Percentiles rank a stretch among this genome's conserved stretches.
These are phyloP conservation scores for Megaceryle alcyon DNA, from an alignment of 2,797 vertebrate genomes.

Conservation along the genomic window DNA sequence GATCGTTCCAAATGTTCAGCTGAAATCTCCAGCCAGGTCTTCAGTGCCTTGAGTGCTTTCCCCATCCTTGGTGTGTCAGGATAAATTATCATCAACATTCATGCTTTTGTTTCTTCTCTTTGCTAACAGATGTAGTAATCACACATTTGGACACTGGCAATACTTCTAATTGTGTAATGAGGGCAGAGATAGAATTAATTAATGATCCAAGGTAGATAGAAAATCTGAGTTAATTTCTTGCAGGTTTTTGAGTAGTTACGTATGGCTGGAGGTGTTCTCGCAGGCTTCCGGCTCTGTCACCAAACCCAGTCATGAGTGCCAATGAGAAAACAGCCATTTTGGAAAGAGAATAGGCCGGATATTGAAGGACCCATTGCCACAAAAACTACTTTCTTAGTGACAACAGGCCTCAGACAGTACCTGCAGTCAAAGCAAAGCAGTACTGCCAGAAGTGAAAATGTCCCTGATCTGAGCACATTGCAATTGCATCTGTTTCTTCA, in stretches of 20 bases:
- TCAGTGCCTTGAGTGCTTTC: constrained; percentile 29
- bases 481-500: background rate
- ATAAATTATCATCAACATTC: constrained; percentile 70
- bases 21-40: constrained; percentile 37
- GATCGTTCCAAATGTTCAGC: constrained; percentile 15
- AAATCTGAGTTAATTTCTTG: constrained; percentile 56
- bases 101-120: constrained; percentile 64
- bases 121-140: constrained; percentile 67
- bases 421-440: background rate
- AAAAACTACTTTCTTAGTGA: background rate
- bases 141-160: constrained; percentile 54
- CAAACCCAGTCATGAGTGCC: background rate
- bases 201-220: constrained; percentile 37
- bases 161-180: constrained; percentile 59
- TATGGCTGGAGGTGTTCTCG: background rate
- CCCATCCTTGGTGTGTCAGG: constrained; percentile 42
- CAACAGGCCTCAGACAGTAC: background rate
- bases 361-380: background rate
- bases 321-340: background rate
- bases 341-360: background rate
- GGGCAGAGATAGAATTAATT: constrained; percentile 63
- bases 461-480: background rate
- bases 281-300: background rate
- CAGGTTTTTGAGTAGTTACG: constrained; percentile 46
- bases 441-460: background rate